Evolutionary conservation across 1,140 invertebrate species (phyloP).

Genomic region (Drosophila fuyamai): DNA sequence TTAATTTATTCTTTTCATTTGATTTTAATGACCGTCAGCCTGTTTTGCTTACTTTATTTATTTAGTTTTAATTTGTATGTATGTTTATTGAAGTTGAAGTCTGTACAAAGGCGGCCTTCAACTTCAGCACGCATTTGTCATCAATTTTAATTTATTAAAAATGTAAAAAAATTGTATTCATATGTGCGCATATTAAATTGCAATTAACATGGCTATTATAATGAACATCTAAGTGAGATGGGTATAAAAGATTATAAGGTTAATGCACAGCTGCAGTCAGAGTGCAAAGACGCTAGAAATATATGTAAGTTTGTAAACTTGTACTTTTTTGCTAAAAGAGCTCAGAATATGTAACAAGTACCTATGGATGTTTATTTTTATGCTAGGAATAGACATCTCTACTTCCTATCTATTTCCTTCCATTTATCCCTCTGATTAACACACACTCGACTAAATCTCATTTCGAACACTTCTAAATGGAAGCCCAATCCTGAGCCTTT

Average conservation of each 20-base stretch:
- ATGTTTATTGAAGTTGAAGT: conserved; percentile 19
- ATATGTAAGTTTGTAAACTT: neutral
- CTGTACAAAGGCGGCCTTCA: conserved; percentile 50
- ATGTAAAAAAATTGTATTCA: conserved; percentile 12
- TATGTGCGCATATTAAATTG: conserved; percentile 56
- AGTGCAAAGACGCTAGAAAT: neutral
- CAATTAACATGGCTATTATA: conserved; percentile 51
- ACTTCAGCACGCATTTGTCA: conserved; percentile 58
- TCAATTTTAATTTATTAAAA: conserved; percentile 54
- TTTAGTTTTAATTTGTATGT: conserved; percentile 38
- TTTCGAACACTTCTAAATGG: conserved; percentile 54
- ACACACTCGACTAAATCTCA: conserved; percentile 26
- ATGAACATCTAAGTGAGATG: conserved; percentile 18
- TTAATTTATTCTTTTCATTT: conserved; percentile 1
- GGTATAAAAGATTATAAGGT: conserved; percentile 5
- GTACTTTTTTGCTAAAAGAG: neutral
- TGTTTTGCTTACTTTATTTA: conserved; percentile 49
- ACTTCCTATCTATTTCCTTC: conserved; percentile 19
- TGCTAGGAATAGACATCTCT: conserved; percentile 38
- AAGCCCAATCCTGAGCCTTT: conserved; percentile 24
- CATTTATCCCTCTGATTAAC: conserved; percentile 14
- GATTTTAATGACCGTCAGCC: conserved; percentile 44
- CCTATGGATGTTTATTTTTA: conserved; percentile 29
- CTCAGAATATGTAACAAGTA: conserved; percentile 6
- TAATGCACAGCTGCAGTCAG: conserved; percentile 19